Base-by-base conservation (phyloP, 2,888 invertebrate genomes). In the Synergus laeviventris region DNA sequence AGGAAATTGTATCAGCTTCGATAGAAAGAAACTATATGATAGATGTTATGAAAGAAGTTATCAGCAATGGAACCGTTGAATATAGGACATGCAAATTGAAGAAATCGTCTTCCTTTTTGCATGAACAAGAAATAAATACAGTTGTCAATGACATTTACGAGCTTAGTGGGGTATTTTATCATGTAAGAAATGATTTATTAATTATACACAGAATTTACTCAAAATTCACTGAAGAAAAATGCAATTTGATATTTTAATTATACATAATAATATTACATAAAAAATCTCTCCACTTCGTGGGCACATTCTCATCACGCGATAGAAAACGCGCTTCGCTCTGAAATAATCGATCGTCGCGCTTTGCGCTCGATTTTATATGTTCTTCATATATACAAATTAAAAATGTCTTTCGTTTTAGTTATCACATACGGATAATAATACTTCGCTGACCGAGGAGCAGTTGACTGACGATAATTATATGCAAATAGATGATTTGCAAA, bases 401-500 rank as follows among this genome's bases (percentile, higher is more conserved):
- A n/a, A n/a, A n/a, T n/a, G n/a, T n/a, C n/a, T 74, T 39, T 11
- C 12, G 49, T 61, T 73, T 12, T 5, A 74, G 74, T 61, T 74
- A 31, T 36, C 31, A 73, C 77, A 79, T 77, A 74, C 79, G 24
- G 79, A 78, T 31, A 77, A 74, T 75, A 81, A 83, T 78, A 79
- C 79, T 56, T 81, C 83, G 54, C 45, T 82, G 11, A 75, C 75
- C 14, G 83, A 82, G 18, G 85, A 86, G 16, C 82, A 86, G 11
- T 74, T 89, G 12, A 78, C 78, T 2, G 88, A 90, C 1, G 84
- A 82, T 2, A 82, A 90, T 85, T 91, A 94, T 80, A 92, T 94
- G 79, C 92, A 92, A 1, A 91, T 94, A 11, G 89, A 92, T 5
- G 93, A 94, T 78, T 91, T 96, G 1, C 95, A 96, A 91, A 91